Evolutionary conservation across 2,113 vertebrate species (phyloP).

Genomic region (Gulo gulo): DNA sequence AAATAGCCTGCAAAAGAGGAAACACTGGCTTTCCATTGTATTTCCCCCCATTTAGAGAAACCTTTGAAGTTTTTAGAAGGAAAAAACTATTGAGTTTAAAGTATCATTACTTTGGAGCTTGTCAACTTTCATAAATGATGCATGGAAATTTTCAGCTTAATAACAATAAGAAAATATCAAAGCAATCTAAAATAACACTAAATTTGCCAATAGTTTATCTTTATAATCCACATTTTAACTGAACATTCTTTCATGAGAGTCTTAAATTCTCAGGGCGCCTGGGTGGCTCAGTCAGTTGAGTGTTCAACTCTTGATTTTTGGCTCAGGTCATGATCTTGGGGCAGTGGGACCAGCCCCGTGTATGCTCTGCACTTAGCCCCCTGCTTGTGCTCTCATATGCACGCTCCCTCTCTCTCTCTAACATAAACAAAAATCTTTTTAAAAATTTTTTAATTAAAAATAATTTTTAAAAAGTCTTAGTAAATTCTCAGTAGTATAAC

Average conservation of each 20-base stretch:
- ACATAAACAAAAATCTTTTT: neutral
- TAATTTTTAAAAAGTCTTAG: neutral
- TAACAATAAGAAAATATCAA: conserved; percentile 7
- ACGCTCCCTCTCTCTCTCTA: neutral
- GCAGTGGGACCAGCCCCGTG: neutral
- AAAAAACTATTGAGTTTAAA: conserved; percentile 25
- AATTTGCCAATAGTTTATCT: conserved; percentile 42
- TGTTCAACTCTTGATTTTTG: neutral
- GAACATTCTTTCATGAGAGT: conserved; percentile 51
- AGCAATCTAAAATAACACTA: conserved; percentile 37
- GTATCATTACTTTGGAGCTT: conserved; percentile 49
- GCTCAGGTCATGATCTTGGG: neutral
- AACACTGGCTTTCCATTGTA: neutral
- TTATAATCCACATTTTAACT: conserved; percentile 42
- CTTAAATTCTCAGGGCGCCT: neutral
- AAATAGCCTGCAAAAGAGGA: conserved; percentile 31
- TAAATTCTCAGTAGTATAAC: conserved; percentile 28
- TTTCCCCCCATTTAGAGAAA: conserved; percentile 33
- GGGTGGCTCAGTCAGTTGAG: neutral
- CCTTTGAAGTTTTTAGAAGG: conserved; percentile 2
- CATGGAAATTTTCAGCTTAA: conserved; percentile 46
- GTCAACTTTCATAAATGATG: neutral
- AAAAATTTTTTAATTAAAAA: neutral
- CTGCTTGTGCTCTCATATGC: neutral
- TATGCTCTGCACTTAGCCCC: neutral